Evolutionary conservation across 2,113 vertebrate genomes (phyloP).

Genomic region (Ceyx melanurus): DNA sequence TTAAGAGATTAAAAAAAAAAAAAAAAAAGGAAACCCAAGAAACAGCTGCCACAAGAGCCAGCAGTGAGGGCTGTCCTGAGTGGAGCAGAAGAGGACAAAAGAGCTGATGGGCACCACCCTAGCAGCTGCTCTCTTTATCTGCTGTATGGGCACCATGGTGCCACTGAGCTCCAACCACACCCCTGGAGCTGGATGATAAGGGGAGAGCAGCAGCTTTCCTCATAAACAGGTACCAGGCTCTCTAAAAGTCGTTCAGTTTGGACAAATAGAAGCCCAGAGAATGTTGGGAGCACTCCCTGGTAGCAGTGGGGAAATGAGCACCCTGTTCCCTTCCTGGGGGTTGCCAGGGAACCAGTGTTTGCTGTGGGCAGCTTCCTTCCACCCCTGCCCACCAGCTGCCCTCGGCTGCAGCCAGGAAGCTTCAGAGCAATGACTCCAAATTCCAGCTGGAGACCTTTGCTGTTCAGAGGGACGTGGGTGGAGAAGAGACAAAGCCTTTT

Average conservation of each 20-base stretch:
- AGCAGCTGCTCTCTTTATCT: background rate
- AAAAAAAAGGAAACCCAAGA: background rate
- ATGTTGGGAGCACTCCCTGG: background rate
- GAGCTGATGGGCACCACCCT: background rate
- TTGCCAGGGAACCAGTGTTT: background rate
- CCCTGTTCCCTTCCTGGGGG: rapidly evolving
- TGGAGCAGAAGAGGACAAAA: background rate
- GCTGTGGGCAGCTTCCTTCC: background rate
- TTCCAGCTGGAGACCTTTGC: background rate
- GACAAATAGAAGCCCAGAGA: background rate
- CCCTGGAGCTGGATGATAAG: background rate
- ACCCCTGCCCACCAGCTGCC: background rate
- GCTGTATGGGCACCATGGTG: rapidly evolving
- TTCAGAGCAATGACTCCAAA: background rate
- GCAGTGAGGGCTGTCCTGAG: background rate
- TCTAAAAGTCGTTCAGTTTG: background rate
- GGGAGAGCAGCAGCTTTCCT: background rate
- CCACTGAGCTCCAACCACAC: background rate
- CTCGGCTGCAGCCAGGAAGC: background rate
- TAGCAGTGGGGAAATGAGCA: background rate
- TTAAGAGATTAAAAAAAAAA: no score
- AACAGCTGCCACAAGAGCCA: background rate
- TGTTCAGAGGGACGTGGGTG: background rate
- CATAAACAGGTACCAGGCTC: background rate
- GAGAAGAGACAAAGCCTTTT: background rate